phyloP scores from a whole-genome alignment of 2,113 vertebrate species.

The Chaenogobius annularis region DNA sequence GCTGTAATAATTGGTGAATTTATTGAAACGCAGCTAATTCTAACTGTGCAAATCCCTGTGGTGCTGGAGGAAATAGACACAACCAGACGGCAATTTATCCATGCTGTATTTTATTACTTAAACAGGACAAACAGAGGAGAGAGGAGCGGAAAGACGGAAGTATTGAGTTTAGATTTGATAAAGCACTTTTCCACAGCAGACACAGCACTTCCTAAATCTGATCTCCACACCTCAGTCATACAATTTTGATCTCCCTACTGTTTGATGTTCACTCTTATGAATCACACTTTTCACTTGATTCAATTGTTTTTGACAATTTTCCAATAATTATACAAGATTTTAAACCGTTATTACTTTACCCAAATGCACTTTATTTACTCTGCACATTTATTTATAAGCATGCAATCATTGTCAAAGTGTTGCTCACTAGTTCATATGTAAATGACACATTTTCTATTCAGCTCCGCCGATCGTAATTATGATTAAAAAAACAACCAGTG shows the following conservation, averaged over 20 bases:
- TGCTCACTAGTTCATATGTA: too few relatives aligned
- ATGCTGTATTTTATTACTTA: slow-evolving; percentile 16
- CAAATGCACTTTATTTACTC: too few relatives aligned
- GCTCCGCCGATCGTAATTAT: too few relatives aligned
- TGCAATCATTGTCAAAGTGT: too few relatives aligned
- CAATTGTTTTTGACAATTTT: neutral
- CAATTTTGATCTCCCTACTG: neutral
- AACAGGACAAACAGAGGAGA: slow-evolving; percentile 17
- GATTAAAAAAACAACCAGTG: too few relatives aligned
- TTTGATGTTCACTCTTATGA: neutral
- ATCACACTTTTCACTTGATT: neutral
- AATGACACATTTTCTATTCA: too few relatives aligned
- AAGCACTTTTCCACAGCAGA: slow-evolving; percentile 18
- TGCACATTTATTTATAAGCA: too few relatives aligned
- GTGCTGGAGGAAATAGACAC: slow-evolving; percentile 32
- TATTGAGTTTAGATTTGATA: slow-evolving; percentile 35
- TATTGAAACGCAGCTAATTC: slow-evolving; percentile 15
- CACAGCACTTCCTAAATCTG: slow-evolving; percentile 13
- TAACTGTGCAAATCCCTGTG: slow-evolving; percentile 21
- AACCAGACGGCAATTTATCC: slow-evolving; percentile 23
- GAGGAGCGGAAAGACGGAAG: slow-evolving; percentile 24
- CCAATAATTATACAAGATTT: neutral
- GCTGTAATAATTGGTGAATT: slow-evolving; percentile 8
- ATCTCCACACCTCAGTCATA: neutral
- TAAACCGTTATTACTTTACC: neutral